Evolutionary conservation across 2,888 invertebrate genomes (phyloP).

Genomic region (Candidula unifasciata): DNA sequence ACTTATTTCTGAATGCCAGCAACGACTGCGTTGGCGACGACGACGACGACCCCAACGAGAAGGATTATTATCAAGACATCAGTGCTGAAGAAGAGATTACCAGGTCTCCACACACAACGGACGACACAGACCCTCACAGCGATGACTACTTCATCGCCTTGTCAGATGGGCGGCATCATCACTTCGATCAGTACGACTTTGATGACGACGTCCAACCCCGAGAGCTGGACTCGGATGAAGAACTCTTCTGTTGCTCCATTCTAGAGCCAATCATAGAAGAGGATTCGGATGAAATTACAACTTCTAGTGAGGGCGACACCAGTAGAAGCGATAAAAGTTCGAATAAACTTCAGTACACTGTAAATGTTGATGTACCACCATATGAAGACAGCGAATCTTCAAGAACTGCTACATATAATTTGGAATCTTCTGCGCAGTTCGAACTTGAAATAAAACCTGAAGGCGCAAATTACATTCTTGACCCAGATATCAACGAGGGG

Average conservation of each 20-base stretch:
- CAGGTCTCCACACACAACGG: not conserved
- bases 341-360: not conserved
- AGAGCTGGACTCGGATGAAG: constrained; percentile 63
- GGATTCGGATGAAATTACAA: constrained; percentile 61
- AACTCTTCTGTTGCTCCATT: constrained; percentile 58
- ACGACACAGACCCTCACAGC: not conserved
- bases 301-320: constrained; percentile 53
- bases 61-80: not conserved
- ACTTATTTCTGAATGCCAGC: not conserved
- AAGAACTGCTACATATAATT: no score
- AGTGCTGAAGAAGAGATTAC: not conserved
- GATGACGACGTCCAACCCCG: constrained; percentile 56
- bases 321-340: constrained; percentile 46
- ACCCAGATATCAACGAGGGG: not conserved
- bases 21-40: constrained; percentile 1
- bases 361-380: not conserved
- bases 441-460: not conserved
- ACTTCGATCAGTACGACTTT: constrained; percentile 45
- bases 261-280: constrained; percentile 72
- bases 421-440: no score
- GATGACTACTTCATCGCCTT: constrained; percentile 7
- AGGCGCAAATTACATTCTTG: not conserved
- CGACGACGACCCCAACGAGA: not conserved
- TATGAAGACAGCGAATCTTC: not conserved
- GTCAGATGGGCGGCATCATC: not conserved